Evolutionary conservation across 2,113 vertebrate genomes (phyloP).

Genomic region (Zingel zingel): DNA sequence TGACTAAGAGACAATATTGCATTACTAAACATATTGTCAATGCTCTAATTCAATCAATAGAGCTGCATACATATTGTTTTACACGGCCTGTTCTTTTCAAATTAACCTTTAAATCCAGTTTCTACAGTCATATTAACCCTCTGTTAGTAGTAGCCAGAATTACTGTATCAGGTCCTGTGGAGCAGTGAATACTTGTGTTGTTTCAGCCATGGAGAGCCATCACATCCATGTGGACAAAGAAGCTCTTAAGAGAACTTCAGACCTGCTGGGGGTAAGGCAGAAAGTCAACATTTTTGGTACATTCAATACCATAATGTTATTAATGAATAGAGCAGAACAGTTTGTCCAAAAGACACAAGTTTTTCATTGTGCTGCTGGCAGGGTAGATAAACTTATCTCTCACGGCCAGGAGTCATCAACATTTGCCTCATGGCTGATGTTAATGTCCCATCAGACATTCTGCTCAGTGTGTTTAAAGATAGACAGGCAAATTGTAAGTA

Average conservation of each 20-base stretch:
- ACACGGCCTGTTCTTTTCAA: neutral
- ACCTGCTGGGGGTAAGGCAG: conserved; percentile 88
- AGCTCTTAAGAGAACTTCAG: conserved; percentile 88
- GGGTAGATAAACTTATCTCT: conserved; percentile 16
- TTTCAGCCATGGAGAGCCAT: conserved; percentile 92
- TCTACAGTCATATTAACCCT: neutral
- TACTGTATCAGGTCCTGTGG: neutral
- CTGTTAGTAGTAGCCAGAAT: neutral
- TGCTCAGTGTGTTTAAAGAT: conserved; percentile 11
- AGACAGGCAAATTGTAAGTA: neutral
- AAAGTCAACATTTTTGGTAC: neutral
- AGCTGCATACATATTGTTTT: neutral
- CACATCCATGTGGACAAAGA: conserved; percentile 88
- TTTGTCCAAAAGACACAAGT: neutral
- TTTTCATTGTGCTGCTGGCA: neutral
- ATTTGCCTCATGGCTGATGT: neutral
- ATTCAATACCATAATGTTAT: neutral
- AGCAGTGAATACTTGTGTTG: neutral
- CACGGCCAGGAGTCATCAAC: conserved; percentile 31
- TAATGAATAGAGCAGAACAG: neutral
- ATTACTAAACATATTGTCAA: neutral
- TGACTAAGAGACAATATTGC: neutral
- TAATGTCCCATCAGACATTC: conserved; percentile 21
- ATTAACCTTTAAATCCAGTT: neutral
- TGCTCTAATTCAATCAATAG: neutral